A percentile compares a stretch with the other conserved stretches of the same genome.
Evolutionary conservation across 1,140 invertebrate genomes (phyloP).

Genomic region (Mamestra configurata): DNA sequence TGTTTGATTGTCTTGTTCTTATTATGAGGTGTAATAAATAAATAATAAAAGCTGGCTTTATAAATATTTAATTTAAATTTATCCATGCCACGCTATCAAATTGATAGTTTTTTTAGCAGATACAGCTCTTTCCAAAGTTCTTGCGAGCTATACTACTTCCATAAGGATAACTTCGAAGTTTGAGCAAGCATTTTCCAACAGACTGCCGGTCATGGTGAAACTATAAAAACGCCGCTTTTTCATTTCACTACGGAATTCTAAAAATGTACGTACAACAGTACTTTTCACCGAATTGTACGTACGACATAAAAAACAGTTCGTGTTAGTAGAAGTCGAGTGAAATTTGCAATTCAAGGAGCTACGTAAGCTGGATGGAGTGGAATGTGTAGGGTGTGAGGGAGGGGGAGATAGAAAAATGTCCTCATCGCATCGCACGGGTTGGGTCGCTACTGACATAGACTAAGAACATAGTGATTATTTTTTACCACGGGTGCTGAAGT

Average conservation of each 20-base stretch:
- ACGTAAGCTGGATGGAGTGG: conserved; percentile 57
- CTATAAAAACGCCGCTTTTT: neutral
- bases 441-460: neutral
- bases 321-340: conserved; percentile 48
- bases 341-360: conserved; percentile 79
- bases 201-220: neutral
- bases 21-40: too few species aligned
- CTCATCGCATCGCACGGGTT: conserved; percentile 41
- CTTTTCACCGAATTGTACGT: conserved; percentile 27
- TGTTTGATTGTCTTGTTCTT: too few species aligned
- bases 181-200: too few species aligned
- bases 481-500: too few species aligned
- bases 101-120: too few species aligned
- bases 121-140: too few species aligned
- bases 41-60: too few species aligned
- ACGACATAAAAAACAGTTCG: conserved; percentile 59
- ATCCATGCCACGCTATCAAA: too few species aligned
- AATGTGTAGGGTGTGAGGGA: neutral
- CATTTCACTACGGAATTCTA: neutral
- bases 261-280: conserved; percentile 10
- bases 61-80: too few species aligned
- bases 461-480: neutral
- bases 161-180: too few species aligned
- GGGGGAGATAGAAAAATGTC: conserved; percentile 56
- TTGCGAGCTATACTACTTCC: too few species aligned